Conservation (phyloP, 2,888 invertebrate genomes). For the Neoascia interrupta region DNA sequence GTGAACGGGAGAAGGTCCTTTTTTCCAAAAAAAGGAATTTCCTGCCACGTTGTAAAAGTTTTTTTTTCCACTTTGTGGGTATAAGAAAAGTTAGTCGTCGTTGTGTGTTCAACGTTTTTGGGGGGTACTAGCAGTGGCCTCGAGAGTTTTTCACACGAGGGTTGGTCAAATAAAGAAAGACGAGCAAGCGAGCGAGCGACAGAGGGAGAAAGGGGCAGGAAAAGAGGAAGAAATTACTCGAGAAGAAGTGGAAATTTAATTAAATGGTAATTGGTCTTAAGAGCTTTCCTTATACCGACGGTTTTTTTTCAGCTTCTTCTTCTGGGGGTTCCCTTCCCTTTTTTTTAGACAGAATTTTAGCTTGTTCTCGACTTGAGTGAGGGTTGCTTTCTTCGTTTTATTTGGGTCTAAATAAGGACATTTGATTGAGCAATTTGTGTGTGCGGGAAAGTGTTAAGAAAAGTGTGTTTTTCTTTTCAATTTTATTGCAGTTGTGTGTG, state of each 20-base stretch:
- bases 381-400: too few species aligned
- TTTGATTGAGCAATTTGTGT: conserved; percentile 53
- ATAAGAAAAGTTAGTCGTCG: too few species aligned
- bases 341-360: conserved; percentile 2
- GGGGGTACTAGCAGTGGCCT: not conserved
- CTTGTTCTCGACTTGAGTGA: not conserved
- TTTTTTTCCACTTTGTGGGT: not conserved
- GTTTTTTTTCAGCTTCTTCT: not conserved
- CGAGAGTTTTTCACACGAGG: conserved; percentile 50
- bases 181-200: not conserved
- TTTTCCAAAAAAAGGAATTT: conserved; percentile 14
- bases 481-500: conserved; percentile 5
- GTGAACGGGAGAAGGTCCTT: too few species aligned
- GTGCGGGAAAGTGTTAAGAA: conserved; percentile 23
- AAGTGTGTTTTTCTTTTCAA: conserved; percentile 10
- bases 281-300: conserved; percentile 53
- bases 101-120: too few species aligned
- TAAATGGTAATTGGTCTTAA: conserved; percentile 68
- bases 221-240: not conserved
- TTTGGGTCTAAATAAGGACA: conserved; percentile 43
- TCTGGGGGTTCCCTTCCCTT: not conserved
- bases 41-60: conserved; percentile 25
- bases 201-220: not conserved
- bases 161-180: conserved; percentile 7
- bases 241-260: conserved; percentile 64